phyloP scores from a whole-genome alignment of 2,888 invertebrate genomes.

The Coleophora deauratella region DNA sequence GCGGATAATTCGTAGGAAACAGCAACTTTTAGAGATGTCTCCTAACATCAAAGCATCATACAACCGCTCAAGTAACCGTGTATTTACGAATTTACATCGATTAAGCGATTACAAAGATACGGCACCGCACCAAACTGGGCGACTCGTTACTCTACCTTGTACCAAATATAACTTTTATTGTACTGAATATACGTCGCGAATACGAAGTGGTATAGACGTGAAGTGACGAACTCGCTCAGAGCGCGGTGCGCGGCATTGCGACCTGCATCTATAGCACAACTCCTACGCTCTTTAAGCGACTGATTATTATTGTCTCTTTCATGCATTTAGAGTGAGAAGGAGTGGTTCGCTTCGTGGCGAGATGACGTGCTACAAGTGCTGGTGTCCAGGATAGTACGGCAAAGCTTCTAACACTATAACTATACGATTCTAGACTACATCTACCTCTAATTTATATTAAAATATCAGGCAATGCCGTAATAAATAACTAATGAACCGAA shows the following conservation, averaged over 20 bases:
- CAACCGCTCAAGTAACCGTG: slow-evolving; percentile 47
- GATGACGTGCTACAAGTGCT: slow-evolving; percentile 3
- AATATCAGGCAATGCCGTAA: slow-evolving; percentile 56
- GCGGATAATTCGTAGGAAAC: too few species aligned
- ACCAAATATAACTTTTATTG: slow-evolving; percentile 15
- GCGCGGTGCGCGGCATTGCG: too few species aligned
- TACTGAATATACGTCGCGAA: too few species aligned
- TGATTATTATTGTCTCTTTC: too few species aligned
- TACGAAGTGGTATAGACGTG: too few species aligned
- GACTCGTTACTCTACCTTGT: slow-evolving; percentile 11
- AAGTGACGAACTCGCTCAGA: too few species aligned
- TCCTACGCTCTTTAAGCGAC: too few species aligned
- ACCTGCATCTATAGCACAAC: too few species aligned
- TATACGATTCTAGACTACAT: slow-evolving; percentile 41
- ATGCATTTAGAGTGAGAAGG: too few species aligned
- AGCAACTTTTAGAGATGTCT: too few species aligned
- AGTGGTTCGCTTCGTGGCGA: neutral
- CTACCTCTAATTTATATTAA: slow-evolving; percentile 49
- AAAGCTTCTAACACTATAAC: slow-evolving; percentile 53
- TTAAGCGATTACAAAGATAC: slow-evolving; percentile 41
- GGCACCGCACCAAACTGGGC: slow-evolving; percentile 26
- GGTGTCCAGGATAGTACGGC: slow-evolving; percentile 33
- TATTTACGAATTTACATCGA: slow-evolving; percentile 53
- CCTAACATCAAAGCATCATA: slow-evolving; percentile 14
- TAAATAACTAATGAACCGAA: slow-evolving; percentile 59